Evolutionary conservation across 2,113 vertebrate species (phyloP), one percentile per base, ranked within the genome.

Genomic region (Callithrix jacchus): DNA sequence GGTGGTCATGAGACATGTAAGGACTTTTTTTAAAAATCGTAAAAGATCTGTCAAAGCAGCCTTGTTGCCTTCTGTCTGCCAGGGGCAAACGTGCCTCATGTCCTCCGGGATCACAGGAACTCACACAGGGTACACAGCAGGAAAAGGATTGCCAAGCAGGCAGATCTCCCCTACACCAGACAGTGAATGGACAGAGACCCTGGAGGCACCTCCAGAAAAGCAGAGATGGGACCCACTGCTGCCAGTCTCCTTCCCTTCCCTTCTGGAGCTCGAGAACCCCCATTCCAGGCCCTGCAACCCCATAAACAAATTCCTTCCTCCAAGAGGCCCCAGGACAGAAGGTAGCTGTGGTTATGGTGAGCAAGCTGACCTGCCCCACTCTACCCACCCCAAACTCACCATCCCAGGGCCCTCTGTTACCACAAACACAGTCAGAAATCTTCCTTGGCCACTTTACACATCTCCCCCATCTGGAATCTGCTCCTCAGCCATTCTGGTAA

Each of bases 401-500:
- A 23, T 45, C 68, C 4, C 37, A 40, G 20, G 4, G 9, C 45
- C 89, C 32, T 45, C 4, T 3, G 5, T 98, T 98, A 98, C 99
- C 99, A 96, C 93, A 99, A 96, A 79, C 99, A 99, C 91, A 98
- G 93, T 58, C 99, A 97, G 70, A 98, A 98, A 82, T 99, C 98
- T 1, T 98, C 98, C 90, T 99, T 98, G 8, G 99, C 98, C 64
- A 99, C 98, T 97, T 98, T 98, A 91, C 99, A 99, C 40, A 98
- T 74, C 87, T 99, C 98, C 94, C 98, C 98, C 85, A 98, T 97
- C 37, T 97, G 98, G 95, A 99, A 99, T 96, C 98, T 98, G 94
- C 95, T 98, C 95, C 98, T 98, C 96, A 99, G 97, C 95, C 97
- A 97, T 35, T 98, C 98, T 49, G 99, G 99, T 84, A 99, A 91